phyloP scores from a whole-genome alignment of 1,140 invertebrate species.

The Calephelis virginiensis region DNA sequence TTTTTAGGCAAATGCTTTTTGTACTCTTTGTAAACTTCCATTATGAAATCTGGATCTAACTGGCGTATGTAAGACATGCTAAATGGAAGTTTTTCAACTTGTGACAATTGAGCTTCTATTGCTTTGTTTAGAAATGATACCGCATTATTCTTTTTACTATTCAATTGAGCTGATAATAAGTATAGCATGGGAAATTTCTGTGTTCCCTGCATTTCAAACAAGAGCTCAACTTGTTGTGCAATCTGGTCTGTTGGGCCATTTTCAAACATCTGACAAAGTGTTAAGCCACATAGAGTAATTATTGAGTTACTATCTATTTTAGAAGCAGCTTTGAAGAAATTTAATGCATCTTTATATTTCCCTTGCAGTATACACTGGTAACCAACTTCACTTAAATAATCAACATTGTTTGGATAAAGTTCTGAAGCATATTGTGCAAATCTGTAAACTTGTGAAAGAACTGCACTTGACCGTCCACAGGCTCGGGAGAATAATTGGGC shows the following conservation, averaged over 20 bases:
- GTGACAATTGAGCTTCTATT: slow-evolving; percentile 83
- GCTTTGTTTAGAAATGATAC: slow-evolving; percentile 85
- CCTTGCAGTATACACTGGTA: slow-evolving; percentile 86
- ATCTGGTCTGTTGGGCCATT: slow-evolving; percentile 82
- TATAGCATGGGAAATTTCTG: slow-evolving; percentile 81
- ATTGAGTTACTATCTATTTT: slow-evolving; percentile 92
- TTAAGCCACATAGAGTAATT: slow-evolving; percentile 87
- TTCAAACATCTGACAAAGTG: slow-evolving; percentile 87
- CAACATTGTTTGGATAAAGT: slow-evolving; percentile 83
- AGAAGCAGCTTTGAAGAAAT: slow-evolving; percentile 88
- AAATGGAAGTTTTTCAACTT: slow-evolving; percentile 82
- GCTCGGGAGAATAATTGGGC: slow-evolving; percentile 88
- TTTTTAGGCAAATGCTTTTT: slow-evolving; percentile 85
- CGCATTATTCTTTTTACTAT: slow-evolving; percentile 80
- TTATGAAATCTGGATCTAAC: slow-evolving; percentile 92
- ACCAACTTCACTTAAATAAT: slow-evolving; percentile 89
- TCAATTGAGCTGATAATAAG: slow-evolving; percentile 85
- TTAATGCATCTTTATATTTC: slow-evolving; percentile 87
- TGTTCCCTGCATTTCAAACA: slow-evolving; percentile 88
- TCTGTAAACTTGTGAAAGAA: slow-evolving; percentile 86
- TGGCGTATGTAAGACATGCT: slow-evolving; percentile 86
- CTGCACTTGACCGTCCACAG: slow-evolving; percentile 84
- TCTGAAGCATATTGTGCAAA: slow-evolving; percentile 88
- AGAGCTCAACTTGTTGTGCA: slow-evolving; percentile 90
- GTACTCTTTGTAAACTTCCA: slow-evolving; percentile 89